These are phyloP conservation scores for Spodoptera littoralis DNA, from an alignment of 2,888 invertebrate genomes.

Conservation along the genomic window DNA sequence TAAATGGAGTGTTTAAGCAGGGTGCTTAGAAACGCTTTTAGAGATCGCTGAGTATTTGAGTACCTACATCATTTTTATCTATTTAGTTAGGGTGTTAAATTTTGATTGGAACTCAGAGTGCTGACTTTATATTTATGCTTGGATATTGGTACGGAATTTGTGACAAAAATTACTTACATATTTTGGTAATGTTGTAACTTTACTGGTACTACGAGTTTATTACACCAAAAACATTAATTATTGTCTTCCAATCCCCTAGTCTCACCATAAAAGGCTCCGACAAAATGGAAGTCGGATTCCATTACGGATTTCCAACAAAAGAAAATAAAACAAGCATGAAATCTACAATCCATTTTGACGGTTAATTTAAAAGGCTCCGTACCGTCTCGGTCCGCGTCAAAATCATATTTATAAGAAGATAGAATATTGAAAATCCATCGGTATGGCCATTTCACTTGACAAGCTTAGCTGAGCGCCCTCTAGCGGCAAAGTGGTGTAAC, in stretches of 20 bases:
- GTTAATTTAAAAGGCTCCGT: slow-evolving; percentile 30
- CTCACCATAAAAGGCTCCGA: no score
- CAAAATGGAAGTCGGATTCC: no score
- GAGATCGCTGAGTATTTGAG: neutral
- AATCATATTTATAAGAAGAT: slow-evolving; percentile 58
- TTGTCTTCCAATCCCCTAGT: no score
- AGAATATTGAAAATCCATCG: slow-evolving; percentile 61
- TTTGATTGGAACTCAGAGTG: no score
- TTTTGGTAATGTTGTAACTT: no score
- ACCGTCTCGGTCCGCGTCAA: slow-evolving; percentile 31
- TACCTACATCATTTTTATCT: neutral
- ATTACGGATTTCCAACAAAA: slow-evolving; percentile 4
- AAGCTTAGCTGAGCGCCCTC: slow-evolving; percentile 31
- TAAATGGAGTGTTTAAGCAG: slow-evolving; percentile 5
- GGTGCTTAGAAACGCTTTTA: neutral
- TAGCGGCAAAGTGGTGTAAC: slow-evolving; percentile 15
- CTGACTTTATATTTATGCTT: no score
- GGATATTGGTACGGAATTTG: no score
- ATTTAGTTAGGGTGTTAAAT: no score
- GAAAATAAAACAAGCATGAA: slow-evolving; percentile 23
- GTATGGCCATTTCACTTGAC: slow-evolving; percentile 38
- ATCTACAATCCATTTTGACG: slow-evolving; percentile 19
- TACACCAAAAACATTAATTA: no score
- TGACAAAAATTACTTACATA: no score
- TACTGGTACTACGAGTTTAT: no score